These are phyloP conservation scores for Epinephelus lanceolatus DNA, from an alignment of 2,113 vertebrate species.

Conservation along the genomic window DNA sequence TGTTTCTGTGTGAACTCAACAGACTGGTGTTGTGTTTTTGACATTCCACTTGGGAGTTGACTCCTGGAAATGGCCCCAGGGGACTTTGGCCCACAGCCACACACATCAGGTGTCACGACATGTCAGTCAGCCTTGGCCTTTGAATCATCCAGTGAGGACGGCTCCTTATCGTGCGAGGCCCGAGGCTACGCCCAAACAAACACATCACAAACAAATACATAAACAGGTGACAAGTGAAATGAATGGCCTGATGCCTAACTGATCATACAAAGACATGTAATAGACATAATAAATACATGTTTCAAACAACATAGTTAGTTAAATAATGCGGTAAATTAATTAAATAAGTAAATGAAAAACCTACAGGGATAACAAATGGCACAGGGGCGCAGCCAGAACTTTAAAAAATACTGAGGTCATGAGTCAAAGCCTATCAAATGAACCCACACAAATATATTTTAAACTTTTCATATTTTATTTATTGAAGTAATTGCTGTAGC, in stretches of 20 bases:
- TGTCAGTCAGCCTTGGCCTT: constrained; percentile 72
- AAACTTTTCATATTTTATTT: too few species aligned
- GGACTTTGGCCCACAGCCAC: constrained; percentile 75
- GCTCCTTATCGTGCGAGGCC: constrained; percentile 61
- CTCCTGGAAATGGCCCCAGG: constrained; percentile 58
- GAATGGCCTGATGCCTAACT: too few species aligned
- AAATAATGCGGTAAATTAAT: neutral
- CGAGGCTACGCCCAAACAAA: constrained; percentile 27
- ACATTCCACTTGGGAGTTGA: constrained; percentile 73
- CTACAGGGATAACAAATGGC: too few species aligned
- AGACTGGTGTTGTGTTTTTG: constrained; percentile 57
- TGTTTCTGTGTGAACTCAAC: constrained; percentile 27
- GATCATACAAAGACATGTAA: neutral
- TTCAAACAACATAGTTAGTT: neutral
- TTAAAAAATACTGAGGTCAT: too few species aligned
- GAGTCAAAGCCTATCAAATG: too few species aligned
- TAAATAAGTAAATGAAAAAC: neutral
- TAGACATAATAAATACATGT: neutral
- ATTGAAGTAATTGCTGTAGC: too few species aligned
- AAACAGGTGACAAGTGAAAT: neutral
- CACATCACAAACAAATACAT: constrained; percentile 17
- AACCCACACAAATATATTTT: too few species aligned
- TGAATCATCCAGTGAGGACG: constrained; percentile 55
- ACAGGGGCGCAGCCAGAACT: too few species aligned
- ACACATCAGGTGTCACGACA: constrained; percentile 72